Percentiles rank a stretch among this genome's conserved stretches.
Conservation (phyloP, 1,140 invertebrate species). For the Zaprionus inermis region DNA sequence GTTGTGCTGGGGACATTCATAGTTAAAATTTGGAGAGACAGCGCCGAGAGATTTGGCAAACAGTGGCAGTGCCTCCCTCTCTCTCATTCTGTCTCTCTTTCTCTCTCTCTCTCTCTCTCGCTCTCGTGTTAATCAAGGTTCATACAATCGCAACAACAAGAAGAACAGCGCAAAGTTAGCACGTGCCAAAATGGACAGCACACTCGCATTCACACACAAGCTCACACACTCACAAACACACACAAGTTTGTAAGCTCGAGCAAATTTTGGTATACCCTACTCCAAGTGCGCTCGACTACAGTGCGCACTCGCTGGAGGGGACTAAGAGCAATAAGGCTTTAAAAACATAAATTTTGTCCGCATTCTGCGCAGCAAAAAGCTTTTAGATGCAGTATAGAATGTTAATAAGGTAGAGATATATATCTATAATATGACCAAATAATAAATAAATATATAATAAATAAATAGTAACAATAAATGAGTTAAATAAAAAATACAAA, state of each 20-base stretch:
- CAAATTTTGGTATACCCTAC: conserved; percentile 28
- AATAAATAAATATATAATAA: no score
- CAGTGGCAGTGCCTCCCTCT: conserved; percentile 41
- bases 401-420: no score
- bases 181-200: conserved; percentile 75
- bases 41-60: conserved; percentile 78
- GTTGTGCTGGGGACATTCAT: conserved; percentile 72
- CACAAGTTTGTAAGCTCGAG: background rate
- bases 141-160: conserved; percentile 62
- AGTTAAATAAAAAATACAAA: no score
- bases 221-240: background rate
- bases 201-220: conserved; percentile 33
- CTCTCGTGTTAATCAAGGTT: conserved; percentile 78
- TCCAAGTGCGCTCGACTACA: background rate
- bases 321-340: background rate
- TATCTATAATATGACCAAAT: no score
- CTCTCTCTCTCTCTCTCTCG: background rate
- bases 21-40: conserved; percentile 81
- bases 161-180: conserved; percentile 55
- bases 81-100: background rate
- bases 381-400: background rate
- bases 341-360: background rate
- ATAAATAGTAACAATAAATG: no score
- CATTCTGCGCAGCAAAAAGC: background rate
- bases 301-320: background rate